Evolutionary conservation across 2,888 invertebrate species (phyloP), one percentile per base, ranked within the genome.

Genomic region (Noctua comes): DNA sequence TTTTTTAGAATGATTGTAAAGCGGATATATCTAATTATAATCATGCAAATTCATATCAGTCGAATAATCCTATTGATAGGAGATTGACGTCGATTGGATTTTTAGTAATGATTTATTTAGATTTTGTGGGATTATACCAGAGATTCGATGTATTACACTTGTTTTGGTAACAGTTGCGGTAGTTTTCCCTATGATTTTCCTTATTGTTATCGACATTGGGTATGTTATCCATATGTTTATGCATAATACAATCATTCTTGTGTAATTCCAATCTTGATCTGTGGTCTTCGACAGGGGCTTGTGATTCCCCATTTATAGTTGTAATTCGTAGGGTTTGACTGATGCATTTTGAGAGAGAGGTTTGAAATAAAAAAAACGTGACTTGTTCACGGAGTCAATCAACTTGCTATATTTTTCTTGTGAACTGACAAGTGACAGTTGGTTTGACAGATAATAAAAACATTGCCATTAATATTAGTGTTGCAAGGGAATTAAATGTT

Each of bases 21-120:
- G 36, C 5, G 16, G 46, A 77, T 57, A 21, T 54, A 18, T 2
- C 11, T 31, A 65, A 16, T 48, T 11, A 40, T 57, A 57, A 57
- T 13, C n/a, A 57, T 40, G 13, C 18, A 21, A 70, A 54, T 36
- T 70, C n/a, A 18, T 79, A 64, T 64, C 21, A 62, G 36, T 43
- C 3, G 1, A 40, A 59, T 65, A 77, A 77, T 65, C 43, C 16
- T 7, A 6, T 16, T 54, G 77, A 46, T 66, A 66, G 10, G n/a
- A 51, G 18, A 68, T 48, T 57, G n/a, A 57, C 18, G 51, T 65
- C 18, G 13, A 75, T 75, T 36, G 36, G 59, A 7, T 31, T 51
- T 51, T 51, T 21, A n/a, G 11, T 46, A 24, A 66, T 6, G 18
- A 36, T 66, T 54, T 36, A 36, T 46, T 46, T 10, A 24, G 18